Base-by-base conservation (phyloP, 1,140 invertebrate species). In the Whitmania pigra region DNA sequence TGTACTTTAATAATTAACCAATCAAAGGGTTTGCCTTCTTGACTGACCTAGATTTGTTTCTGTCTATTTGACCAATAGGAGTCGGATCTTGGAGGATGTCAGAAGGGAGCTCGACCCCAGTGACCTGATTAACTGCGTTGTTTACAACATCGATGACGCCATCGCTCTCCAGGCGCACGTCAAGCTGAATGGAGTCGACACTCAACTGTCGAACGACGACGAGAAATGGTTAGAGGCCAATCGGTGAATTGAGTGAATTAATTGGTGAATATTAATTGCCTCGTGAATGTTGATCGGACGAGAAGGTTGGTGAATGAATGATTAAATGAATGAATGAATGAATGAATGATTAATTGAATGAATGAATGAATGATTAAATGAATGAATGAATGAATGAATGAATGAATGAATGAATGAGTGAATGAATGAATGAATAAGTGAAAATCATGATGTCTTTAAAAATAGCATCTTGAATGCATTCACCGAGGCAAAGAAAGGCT, bases 131-230 rank as follows among this genome's bases (percentile, higher is more conserved):
- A 78, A 83, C 71, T 84, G 86, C 78, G 86, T 88, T 7, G 87
- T 90, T 0, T 93, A 87, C 79, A 89, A 92, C 82, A 80, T 92
- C 69, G 89, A 92, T 78, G 77, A 79, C 87, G 73, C 78, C 68
- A 75, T 78, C 72, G 72, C 75, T 29, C 76, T 73, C 60, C 78
- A 67, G 17, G 36, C 55, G 2, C 67, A 36, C n/a, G 22, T 25
- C 0, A 40, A 22, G 40, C 11, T 53, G 22, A 9, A 87, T 0
- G 78, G 74, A 20, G 88, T 89, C 76, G 84, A 80, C 49, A 88
- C 90, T 80, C 85, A 88, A 76, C 79, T 84, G 74, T 85, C 86
- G 79, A 80, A 73, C 22, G 40, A 22, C 53, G 25, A 20, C 15
- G 22, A 27, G 22, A 27, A 27, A 11, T 54, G 22, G 22, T 53